Conservation (phyloP, 2,888 invertebrate species). For the Polydesmus complanatus region DNA sequence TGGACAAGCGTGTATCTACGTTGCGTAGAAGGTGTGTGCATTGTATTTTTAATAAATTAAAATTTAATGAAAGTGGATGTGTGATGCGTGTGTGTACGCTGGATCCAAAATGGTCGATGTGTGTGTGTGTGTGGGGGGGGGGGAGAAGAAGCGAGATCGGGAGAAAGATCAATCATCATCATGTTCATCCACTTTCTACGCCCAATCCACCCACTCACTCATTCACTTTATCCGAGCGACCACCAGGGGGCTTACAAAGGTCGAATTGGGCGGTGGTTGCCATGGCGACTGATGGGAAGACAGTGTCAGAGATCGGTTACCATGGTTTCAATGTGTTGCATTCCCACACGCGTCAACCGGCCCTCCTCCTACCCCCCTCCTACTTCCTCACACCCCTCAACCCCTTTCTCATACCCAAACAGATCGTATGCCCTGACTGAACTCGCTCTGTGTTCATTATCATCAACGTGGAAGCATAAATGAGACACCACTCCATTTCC, state of each 20-base stretch:
- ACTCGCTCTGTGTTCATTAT: too few species aligned
- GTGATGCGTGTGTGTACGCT: neutral
- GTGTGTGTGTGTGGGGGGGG: too few species aligned
- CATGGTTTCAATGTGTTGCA: neutral
- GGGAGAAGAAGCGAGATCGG: too few species aligned
- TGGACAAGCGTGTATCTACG: too few species aligned
- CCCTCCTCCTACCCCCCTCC: neutral
- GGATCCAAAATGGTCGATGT: neutral
- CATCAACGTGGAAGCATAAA: too few species aligned
- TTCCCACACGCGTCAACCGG: neutral
- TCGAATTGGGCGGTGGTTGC: conserved; percentile 1
- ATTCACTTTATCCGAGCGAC: neutral
- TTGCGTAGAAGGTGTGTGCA: too few species aligned
- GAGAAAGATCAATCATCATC: neutral
- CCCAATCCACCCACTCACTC: neutral
- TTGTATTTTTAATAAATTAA: too few species aligned
- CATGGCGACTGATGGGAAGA: conserved; percentile 6
- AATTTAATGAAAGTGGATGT: neutral
- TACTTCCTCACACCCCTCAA: neutral
- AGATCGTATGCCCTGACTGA: too few species aligned
- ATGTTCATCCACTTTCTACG: neutral
- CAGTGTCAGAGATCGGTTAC: neutral
- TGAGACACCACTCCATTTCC: too few species aligned
- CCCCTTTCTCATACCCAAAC: neutral
- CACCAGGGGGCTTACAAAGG: neutral